Evolutionary conservation across 2,797 vertebrate species (phyloP), one percentile per base, ranked within the genome.

Genomic region (Parauchenoglanis punctatus): DNA sequence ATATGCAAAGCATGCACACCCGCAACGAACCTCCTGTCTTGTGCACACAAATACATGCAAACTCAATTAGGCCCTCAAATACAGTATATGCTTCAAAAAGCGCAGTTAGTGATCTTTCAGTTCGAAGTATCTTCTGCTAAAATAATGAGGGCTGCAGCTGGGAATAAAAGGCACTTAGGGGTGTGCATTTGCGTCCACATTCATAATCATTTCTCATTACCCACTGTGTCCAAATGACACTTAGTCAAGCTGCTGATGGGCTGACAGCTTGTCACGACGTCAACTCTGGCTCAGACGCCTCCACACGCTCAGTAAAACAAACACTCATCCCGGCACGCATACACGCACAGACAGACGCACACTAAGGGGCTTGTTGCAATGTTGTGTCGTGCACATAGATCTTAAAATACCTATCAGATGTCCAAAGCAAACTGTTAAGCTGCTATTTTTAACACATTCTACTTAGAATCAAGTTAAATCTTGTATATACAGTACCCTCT

Each of bases 231-330:
- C 73, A 87, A 86, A 89, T 35, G 46, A 85, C 83, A 78, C 86
- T 86, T 77, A 87, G 56, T 80, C 67, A 85, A 89, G 81, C 90
- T 76, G 81, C 83, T 89, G 85, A 89, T 89, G 90, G 85, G 80
- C 84, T 87, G 76, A 86, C 85, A 88, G 88, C 85, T 87, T 86
- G 90, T 89, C 90, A 91, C 88, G 83, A 91, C 78, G 81, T 87
- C 87, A 88, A 86, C 75, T 88, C 35, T 58, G 78, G 83, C 65
- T 88, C 82, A 76, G 56, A 76, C 82, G 54, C 84, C 86, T 90
- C 81, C 88, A 73, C 81, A 52, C 67, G 31, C 86, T 87, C 81
- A 20, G 54, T 54, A 85, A 88, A 88, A 88, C 87, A 88, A 88
- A 90, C 87, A 87, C 78, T 78, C 75, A 72, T 72, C 54, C 56